Conservation (phyloP, 2,888 invertebrate genomes). For the Omphaloscelis lunosa region DNA sequence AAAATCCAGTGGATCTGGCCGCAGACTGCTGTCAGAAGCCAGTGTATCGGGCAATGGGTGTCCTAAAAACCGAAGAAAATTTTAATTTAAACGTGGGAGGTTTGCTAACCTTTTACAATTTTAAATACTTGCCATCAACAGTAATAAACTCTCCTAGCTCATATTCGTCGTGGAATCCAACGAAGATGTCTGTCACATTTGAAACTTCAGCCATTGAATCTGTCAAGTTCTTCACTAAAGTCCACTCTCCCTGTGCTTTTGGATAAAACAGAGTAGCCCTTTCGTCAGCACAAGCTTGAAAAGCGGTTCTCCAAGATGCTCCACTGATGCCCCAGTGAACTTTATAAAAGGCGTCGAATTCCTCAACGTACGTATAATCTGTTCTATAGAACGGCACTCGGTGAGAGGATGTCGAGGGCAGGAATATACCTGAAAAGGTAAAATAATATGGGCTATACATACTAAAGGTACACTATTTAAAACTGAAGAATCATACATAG, state of each 20-base stretch:
- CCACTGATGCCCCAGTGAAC: too few relatives aligned
- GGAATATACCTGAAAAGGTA: slow-evolving; percentile 53
- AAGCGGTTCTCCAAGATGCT: too few relatives aligned
- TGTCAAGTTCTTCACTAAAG: too few relatives aligned
- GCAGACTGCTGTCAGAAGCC: neutral
- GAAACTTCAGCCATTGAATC: slow-evolving; percentile 45
- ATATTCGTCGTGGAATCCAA: slow-evolving; percentile 73
- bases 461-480: neutral
- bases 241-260: too few relatives aligned
- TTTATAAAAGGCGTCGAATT: too few relatives aligned
- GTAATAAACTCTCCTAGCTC: slow-evolving; percentile 73
- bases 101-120: neutral
- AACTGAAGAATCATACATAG: too few relatives aligned
- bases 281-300: too few relatives aligned
- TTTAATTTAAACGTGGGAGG: neutral
- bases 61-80: slow-evolving; percentile 29
- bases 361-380: slow-evolving; percentile 72
- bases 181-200: slow-evolving; percentile 69
- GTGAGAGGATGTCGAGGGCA: slow-evolving; percentile 48
- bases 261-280: too few relatives aligned
- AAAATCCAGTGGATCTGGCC: neutral
- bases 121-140: slow-evolving; percentile 70
- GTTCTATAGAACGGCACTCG: slow-evolving; percentile 70
- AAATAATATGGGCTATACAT: neutral
- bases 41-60: slow-evolving; percentile 36